These are phyloP conservation scores for Dryobota labecula DNA, from an alignment of 2,888 invertebrate species.

Conservation along the genomic window DNA sequence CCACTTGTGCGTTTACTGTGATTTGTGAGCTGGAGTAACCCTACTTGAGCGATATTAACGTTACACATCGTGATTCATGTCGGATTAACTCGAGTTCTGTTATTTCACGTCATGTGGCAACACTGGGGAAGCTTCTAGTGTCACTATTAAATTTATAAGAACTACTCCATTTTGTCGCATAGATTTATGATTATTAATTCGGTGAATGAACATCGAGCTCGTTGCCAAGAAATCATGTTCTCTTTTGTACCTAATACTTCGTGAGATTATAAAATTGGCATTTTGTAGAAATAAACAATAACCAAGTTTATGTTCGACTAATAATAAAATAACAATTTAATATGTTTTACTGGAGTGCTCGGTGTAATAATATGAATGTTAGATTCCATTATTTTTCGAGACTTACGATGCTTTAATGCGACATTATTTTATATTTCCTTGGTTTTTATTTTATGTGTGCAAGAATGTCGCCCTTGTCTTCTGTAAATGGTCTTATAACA, in stretches of 20 bases:
- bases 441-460: conserved; percentile 31
- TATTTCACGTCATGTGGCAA: conserved; percentile 60
- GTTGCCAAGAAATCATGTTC: conserved; percentile 47
- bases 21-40: conserved; percentile 42
- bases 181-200: conserved; percentile 50
- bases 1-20: neutral
- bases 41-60: conserved; percentile 52
- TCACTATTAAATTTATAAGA: conserved; percentile 42
- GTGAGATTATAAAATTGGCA: conserved; percentile 29
- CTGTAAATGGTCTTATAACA: conserved; percentile 30
- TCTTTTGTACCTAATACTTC: conserved; percentile 37
- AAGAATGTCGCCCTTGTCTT: conserved; percentile 43
- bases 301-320: conserved; percentile 28
- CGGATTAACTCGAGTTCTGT: conserved; percentile 58
- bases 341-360: conserved; percentile 35
- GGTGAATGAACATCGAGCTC: conserved; percentile 35
- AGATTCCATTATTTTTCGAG: conserved; percentile 44
- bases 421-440: conserved; percentile 44
- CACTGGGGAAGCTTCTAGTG: conserved; percentile 39
- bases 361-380: conserved; percentile 34
- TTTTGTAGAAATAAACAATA: conserved; percentile 32
- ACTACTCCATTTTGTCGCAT: conserved; percentile 49
- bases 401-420: conserved; percentile 36
- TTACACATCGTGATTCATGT: conserved; percentile 63
- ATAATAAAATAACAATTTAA: conserved; percentile 41